Percentiles rank a stretch among this genome's conserved stretches.
Conservation (phyloP, 2,113 vertebrate genomes). For the Antechinus flavipes region DNA sequence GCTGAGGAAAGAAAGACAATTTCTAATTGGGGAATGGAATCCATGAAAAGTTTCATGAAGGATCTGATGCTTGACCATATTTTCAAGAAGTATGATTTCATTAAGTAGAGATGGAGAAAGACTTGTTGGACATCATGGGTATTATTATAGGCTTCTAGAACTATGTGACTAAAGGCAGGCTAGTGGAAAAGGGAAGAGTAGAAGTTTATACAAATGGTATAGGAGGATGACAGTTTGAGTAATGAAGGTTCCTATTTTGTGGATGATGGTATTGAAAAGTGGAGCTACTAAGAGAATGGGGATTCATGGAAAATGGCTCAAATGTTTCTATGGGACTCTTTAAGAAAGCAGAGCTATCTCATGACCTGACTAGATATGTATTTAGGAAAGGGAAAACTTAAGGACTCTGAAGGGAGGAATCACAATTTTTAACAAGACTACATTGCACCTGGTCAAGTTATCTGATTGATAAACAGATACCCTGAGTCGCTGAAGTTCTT, state of each 20-base stretch:
- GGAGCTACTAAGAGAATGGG: neutral
- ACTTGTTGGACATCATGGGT: neutral
- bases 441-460: neutral
- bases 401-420: neutral
- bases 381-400: neutral
- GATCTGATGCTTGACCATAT: neutral
- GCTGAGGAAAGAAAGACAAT: neutral
- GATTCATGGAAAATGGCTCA: neutral
- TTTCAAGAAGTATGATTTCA: neutral
- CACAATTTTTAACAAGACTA: neutral
- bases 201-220: neutral
- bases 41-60: neutral
- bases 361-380: neutral
- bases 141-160: neutral
- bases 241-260: neutral
- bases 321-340: neutral
- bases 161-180: neutral
- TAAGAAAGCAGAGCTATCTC: neutral
- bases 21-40: neutral
- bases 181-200: neutral
- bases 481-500: neutral
- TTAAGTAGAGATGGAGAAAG: neutral
- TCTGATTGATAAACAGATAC: neutral
- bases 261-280: neutral
- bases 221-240: neutral